Evolutionary conservation across 2,888 invertebrate genomes (phyloP), one percentile per base, ranked within the genome.

Genomic region (Omphaloscelis lunosa): DNA sequence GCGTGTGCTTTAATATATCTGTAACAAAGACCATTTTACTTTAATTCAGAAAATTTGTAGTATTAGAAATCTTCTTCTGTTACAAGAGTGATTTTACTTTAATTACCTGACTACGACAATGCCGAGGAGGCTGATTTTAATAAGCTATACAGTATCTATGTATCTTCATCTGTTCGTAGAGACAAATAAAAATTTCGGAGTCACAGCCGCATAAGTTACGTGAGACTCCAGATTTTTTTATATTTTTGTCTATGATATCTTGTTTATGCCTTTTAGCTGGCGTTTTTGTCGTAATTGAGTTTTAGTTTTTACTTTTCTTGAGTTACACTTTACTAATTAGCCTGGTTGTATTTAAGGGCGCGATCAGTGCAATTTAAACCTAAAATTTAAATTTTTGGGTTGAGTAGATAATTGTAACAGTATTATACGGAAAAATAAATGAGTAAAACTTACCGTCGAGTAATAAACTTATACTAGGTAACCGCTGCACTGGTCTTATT

Each of bases 401-500:
- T 8, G 20, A 41, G 51, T n/a, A 39, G 15, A 62, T 27, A 23
- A 45, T 20, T 34, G 7, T 59, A 29, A 20, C 29, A 20, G 27
- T 51, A 41, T 12, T 23, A 3, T 27, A 9, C 20, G 2, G 6
- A 23, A 67, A 23, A 62, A 45, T 45, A 12, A 51, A 48, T 9
- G n/a, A 17, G 20, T 23, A 6, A 15, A 63, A 92, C 97, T 97
- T 92, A 99, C 99, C 99, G 95, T 98, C 99, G 91, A 99, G 97
- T 90, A 99, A 97, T 92, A 99, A 97, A 95, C 98, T 98, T 93
- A 99, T 98, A 96, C 99, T 99, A 90, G 99, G 99, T 94, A 99
- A 97, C 93, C 99, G 97, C 97, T 99, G 99, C 89, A 99, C 99
- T 77, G 99, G 99, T 93, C 99, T 97, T 92, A 99, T 99, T 96